Evolutionary conservation across 2,797 vertebrate genomes (phyloP).

Genomic region (Aulostomus chinensis): DNA sequence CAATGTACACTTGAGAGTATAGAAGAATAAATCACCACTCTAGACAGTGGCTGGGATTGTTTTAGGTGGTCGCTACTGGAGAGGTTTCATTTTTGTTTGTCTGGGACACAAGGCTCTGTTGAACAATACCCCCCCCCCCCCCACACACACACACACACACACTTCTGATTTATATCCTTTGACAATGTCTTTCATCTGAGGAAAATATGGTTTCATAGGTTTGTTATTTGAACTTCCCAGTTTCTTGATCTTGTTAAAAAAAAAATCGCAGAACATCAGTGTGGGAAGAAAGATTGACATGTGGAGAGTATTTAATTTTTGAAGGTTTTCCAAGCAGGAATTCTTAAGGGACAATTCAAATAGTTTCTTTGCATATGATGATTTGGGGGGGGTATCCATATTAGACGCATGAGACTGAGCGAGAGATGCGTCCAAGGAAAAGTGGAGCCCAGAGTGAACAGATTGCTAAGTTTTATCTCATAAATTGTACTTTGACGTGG

Average conservation of each 20-base stretch:
- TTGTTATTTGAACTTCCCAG: not conserved
- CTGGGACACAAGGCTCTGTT: too few species aligned
- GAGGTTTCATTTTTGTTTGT: too few species aligned
- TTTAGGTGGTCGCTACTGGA: not conserved
- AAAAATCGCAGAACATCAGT: too few species aligned
- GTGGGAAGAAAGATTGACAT: conserved; percentile 29
- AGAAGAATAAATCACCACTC: conserved; percentile 1
- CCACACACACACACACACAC: too few species aligned
- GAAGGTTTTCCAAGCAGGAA: conserved; percentile 6
- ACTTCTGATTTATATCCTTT: not conserved
- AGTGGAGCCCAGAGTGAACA: too few species aligned
- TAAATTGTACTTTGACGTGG: too few species aligned
- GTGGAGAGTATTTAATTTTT: conserved; percentile 22
- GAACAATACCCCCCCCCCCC: too few species aligned
- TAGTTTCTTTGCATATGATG: not conserved
- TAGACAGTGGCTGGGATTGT: not conserved
- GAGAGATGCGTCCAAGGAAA: too few species aligned
- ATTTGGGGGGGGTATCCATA: too few species aligned
- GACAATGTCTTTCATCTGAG: not conserved
- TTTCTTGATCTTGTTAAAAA: not conserved
- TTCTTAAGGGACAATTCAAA: not conserved
- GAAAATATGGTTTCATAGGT: not conserved
- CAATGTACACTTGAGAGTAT: not conserved
- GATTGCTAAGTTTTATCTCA: too few species aligned
- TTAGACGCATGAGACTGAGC: too few species aligned